Conservation (phyloP, 2,888 invertebrate genomes). For the Microdon myrmicae region DNA sequence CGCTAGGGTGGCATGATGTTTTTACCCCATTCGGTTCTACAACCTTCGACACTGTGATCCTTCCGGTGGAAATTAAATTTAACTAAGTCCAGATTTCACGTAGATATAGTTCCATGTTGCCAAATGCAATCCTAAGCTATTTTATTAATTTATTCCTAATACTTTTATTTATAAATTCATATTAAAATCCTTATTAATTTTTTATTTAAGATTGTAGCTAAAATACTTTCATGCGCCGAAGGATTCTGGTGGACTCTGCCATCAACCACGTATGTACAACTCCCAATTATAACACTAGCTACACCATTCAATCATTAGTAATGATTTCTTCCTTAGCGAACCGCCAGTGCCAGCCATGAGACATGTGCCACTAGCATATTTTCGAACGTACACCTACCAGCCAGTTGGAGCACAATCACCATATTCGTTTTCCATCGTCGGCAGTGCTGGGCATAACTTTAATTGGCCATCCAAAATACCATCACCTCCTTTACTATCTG, state of each 20-base stretch:
- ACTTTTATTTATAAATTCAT: too few species aligned
- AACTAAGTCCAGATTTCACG: too few species aligned
- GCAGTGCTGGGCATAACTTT: slow-evolving; percentile 55
- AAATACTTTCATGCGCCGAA: slow-evolving; percentile 12
- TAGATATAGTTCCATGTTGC: too few species aligned
- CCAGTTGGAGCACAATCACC: slow-evolving; percentile 58
- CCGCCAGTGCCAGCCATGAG: slow-evolving; percentile 55
- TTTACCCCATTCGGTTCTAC: too few species aligned
- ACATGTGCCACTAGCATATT: slow-evolving; percentile 64
- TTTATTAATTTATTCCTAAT: too few species aligned
- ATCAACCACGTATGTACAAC: slow-evolving; percentile 26
- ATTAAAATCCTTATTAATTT: background rate
- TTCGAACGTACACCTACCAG: slow-evolving; percentile 65
- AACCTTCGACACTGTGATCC: too few species aligned
- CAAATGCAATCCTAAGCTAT: too few species aligned
- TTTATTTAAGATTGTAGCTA: slow-evolving; percentile 17
- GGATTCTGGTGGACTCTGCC: slow-evolving; percentile 39
- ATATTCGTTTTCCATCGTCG: slow-evolving; percentile 55
- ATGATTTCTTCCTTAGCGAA: slow-evolving; percentile 15
- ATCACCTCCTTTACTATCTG: slow-evolving; percentile 57
- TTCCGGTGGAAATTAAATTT: too few species aligned
- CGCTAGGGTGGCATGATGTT: too few species aligned
- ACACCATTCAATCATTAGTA: too few species aligned
- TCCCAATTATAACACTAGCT: background rate
- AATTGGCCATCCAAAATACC: slow-evolving; percentile 27